phyloP scores from a whole-genome alignment of 2,113 vertebrate genomes.

The Castor canadensis region DNA sequence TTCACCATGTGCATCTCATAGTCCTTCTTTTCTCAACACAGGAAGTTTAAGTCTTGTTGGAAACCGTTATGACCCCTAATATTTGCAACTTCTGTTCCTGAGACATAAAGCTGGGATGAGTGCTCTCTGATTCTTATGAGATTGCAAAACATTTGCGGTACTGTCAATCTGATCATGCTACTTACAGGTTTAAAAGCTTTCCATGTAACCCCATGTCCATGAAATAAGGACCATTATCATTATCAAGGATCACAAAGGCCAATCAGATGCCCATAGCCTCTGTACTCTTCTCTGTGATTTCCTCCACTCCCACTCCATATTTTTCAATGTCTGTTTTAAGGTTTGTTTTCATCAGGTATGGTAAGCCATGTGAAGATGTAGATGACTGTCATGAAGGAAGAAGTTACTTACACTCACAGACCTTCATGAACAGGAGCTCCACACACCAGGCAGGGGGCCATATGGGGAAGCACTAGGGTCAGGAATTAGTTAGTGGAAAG shows the following conservation, averaged over 20 bases:
- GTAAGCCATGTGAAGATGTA: not conserved
- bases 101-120: not conserved
- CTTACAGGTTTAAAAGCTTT: not conserved
- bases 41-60: not conserved
- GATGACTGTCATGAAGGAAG: not conserved
- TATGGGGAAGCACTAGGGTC: no score
- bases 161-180: not conserved
- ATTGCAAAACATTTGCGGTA: not conserved
- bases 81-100: not conserved
- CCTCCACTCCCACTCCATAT: not conserved
- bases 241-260: not conserved
- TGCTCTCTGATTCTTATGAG: not conserved
- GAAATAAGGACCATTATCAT: not conserved
- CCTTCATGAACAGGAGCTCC: not conserved
- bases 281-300: not conserved
- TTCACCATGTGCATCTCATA: conserved; percentile 47
- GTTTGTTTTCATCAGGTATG: not conserved
- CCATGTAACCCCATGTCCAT: no score
- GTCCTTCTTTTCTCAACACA: conserved; percentile 49
- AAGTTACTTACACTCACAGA: not conserved
- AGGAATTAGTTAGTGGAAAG: not conserved
- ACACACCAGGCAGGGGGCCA: not conserved
- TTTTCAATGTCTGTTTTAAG: not conserved
- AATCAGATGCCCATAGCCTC: fast-evolving
- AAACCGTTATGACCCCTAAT: not conserved